Base-by-base conservation (phyloP, 2,113 vertebrate species). In the Falco punctatus region DNA sequence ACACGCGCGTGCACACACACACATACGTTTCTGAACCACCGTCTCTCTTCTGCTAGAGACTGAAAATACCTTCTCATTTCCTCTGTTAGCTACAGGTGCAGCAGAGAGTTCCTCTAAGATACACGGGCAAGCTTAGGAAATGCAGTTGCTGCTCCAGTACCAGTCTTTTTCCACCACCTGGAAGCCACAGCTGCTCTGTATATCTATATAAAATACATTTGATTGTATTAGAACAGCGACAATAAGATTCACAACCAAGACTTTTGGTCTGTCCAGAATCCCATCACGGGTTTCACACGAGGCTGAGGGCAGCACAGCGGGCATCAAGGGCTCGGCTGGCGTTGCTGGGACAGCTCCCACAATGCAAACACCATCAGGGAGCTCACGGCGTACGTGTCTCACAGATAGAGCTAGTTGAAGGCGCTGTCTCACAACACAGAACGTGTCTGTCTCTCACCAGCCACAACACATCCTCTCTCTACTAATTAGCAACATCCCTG, bases 401-500 rank as follows among this genome's bases (percentile, higher is more conserved):
- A 35, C 91, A 87, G 91, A 66, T 46, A 78, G 65, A 40, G 93
- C 66, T 89, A 65, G 57, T 75, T 89, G 78, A 82, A 96, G 95
- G 49, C 66, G 21, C 78, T 64, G 93, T 96, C 95, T 96, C 10
- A 3, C 91, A 92, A 79, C 61, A 51, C 65, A 57, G 91, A 85
- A 81, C 6, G 48, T 52, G 83, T 79, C 86, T 95, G 95, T 96
- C 95, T 97, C 84, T 89, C 96, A 93, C 95, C 89, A 94, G 73
- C 91, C 70, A 49, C 84, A 85, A 80, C 85, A 65, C 87, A 3
- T 94, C 77, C 69, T 85, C 61, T 77, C 88, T 81, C 78, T 85
- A 90, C 91, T 97, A 96, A 97, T 97, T 96, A 94, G 90, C 93
- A 92, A 72, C 73, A 72, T 82, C 62, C 58, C 61, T 85, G 70